Conservation (phyloP, 1,140 invertebrate species). For the honey bee (Apis mellifera) region DNA sequence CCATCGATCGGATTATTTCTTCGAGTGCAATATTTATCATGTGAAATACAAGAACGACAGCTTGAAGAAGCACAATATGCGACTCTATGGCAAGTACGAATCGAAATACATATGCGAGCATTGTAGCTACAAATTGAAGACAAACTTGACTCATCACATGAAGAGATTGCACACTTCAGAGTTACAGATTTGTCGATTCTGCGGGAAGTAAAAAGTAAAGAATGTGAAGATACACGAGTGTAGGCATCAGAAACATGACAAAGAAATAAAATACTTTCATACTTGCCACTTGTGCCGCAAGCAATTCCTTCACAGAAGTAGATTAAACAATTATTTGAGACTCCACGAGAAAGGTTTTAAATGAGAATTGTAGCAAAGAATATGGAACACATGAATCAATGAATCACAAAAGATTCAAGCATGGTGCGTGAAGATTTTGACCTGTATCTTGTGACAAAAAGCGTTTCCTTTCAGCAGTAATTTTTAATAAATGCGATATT, state of each 20-base stretch:
- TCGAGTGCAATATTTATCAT: slow-evolving; percentile 72
- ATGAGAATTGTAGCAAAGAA: slow-evolving; percentile 72
- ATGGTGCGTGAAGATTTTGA: slow-evolving; percentile 76
- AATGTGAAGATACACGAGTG: slow-evolving; percentile 70
- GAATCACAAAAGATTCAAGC: slow-evolving; percentile 82
- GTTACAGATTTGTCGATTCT: slow-evolving; percentile 57
- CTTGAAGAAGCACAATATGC: slow-evolving; percentile 80
- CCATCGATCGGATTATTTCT: slow-evolving; percentile 56
- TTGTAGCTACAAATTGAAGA: slow-evolving; percentile 69
- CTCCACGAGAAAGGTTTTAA: slow-evolving; percentile 74
- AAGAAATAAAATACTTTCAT: slow-evolving; percentile 62
- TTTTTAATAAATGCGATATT: slow-evolving; percentile 69
- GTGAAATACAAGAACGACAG: slow-evolving; percentile 79
- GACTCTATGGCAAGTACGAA: slow-evolving; percentile 63
- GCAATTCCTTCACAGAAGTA: slow-evolving; percentile 78
- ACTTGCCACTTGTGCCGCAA: slow-evolving; percentile 80
- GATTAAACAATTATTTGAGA: slow-evolving; percentile 79
- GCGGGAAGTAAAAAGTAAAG: slow-evolving; percentile 64
- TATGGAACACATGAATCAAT: slow-evolving; percentile 74
- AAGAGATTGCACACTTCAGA: slow-evolving; percentile 56
- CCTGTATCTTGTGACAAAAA: slow-evolving; percentile 81
- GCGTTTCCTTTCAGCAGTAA: slow-evolving; percentile 66
- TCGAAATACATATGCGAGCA: slow-evolving; percentile 67
- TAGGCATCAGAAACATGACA: slow-evolving; percentile 63
- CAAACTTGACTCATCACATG: slow-evolving; percentile 52